phyloP scores from a whole-genome alignment of 2,797 vertebrate genomes.

The Cyprinella venusta region DNA sequence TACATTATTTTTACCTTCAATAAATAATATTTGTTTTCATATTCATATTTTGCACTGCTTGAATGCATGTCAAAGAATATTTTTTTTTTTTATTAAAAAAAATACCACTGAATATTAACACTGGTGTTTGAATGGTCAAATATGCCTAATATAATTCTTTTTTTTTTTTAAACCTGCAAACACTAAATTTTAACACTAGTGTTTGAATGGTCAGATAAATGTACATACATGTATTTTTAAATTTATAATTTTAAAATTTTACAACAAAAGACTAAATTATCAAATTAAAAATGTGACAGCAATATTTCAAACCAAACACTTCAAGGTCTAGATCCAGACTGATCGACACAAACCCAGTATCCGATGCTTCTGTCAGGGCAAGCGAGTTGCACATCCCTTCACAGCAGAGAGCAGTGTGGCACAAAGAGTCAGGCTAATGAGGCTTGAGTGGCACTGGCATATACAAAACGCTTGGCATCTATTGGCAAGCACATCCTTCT shows the following conservation, averaged over 20 bases:
- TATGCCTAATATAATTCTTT: not conserved
- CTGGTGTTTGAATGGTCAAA: not conserved
- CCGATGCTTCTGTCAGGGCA: conserved; percentile 46
- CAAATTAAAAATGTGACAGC: conserved; percentile 19
- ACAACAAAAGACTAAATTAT: conserved; percentile 5
- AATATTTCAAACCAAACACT: not conserved
- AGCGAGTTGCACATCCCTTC: conserved; percentile 40
- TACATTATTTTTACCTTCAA: too few species aligned
- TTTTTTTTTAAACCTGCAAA: not conserved
- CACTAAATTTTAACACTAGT: not conserved
- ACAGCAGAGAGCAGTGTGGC: conserved; percentile 55
- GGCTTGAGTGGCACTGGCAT: conserved; percentile 60
- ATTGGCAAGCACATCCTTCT: conserved; percentile 56
- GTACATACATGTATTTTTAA: too few species aligned
- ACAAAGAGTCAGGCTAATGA: conserved; percentile 62
- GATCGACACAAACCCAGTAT: conserved; percentile 28
- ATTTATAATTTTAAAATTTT: not conserved
- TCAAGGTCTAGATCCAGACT: conserved; percentile 17
- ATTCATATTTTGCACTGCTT: too few species aligned
- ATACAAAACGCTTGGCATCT: conserved; percentile 62
- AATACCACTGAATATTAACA: too few species aligned
- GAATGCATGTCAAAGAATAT: not conserved
- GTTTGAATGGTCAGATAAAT: not conserved
- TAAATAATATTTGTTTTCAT: too few species aligned
- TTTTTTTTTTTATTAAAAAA: too few species aligned